Conservation (phyloP, 2,113 vertebrate genomes). For the Ciconia stormi region DNA sequence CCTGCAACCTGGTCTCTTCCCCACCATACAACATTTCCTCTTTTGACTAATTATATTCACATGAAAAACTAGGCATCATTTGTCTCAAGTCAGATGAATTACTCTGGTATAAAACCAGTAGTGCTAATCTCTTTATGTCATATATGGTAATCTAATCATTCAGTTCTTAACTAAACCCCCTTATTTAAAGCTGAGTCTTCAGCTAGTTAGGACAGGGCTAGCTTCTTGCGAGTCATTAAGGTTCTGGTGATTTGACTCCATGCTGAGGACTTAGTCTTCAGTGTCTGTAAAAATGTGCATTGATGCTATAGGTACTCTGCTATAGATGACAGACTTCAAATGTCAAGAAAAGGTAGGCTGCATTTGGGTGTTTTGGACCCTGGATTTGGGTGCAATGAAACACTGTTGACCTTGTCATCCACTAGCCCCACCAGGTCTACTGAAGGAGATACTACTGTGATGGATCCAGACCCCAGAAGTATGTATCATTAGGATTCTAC, state of each 20-base stretch:
- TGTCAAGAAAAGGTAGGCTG: background rate
- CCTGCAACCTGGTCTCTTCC: background rate
- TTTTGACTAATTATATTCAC: background rate
- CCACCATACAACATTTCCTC: background rate
- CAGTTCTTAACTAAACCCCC: background rate
- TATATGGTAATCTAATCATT: background rate
- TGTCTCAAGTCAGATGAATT: background rate
- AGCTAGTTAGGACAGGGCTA: background rate
- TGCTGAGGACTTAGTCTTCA: background rate
- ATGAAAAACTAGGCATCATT: background rate
- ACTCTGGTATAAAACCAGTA: background rate
- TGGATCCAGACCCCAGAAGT: background rate
- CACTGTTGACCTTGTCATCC: background rate
- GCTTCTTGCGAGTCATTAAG: rapidly evolving
- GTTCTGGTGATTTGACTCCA: background rate
- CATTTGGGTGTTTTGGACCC: background rate
- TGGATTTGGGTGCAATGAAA: background rate
- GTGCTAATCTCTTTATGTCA: background rate
- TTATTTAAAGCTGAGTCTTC: background rate
- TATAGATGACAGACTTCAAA: background rate
- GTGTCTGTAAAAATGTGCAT: background rate
- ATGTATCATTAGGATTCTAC: background rate
- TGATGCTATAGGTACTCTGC: background rate
- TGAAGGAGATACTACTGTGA: background rate
- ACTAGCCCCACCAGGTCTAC: background rate